phyloP scores from a whole-genome alignment of 2,797 vertebrate genomes.

The Crenichthys baileyi region DNA sequence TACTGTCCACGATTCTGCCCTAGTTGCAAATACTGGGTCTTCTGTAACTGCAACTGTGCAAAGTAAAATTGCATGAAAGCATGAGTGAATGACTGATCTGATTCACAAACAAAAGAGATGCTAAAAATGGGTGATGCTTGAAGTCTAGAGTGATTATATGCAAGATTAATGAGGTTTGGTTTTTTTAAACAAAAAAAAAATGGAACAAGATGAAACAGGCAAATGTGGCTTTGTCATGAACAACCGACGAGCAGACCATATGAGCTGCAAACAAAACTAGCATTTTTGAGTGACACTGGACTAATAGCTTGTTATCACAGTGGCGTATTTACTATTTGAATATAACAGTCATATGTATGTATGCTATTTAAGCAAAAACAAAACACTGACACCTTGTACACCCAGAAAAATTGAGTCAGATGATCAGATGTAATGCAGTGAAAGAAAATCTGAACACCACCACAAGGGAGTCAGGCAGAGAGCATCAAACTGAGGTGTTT shows the following conservation, averaged over 20 bases:
- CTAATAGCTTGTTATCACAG: slow-evolving; percentile 48
- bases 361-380: slow-evolving; percentile 28
- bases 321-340: slow-evolving; percentile 32
- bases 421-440: slow-evolving; percentile 51
- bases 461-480: slow-evolving; percentile 55
- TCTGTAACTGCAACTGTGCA: slow-evolving; percentile 98
- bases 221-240: slow-evolving; percentile 46
- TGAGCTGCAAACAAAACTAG: slow-evolving; percentile 27
- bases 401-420: slow-evolving; percentile 27
- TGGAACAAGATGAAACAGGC: slow-evolving; percentile 50
- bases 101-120: slow-evolving; percentile 62
- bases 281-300: slow-evolving; percentile 55
- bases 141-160: slow-evolving; percentile 46
- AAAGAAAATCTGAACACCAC: slow-evolving; percentile 61
- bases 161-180: slow-evolving; percentile 31
- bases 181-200: slow-evolving; percentile 26
- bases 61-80: slow-evolving; percentile 87
- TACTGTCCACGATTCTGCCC: slow-evolving; percentile 98
- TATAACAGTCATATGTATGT: slow-evolving; percentile 47
- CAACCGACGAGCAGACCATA: slow-evolving; percentile 47
- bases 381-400: slow-evolving; percentile 9
- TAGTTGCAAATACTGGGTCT: slow-evolving; percentile 98
- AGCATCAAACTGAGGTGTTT: slow-evolving; percentile 45
- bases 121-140: slow-evolving; percentile 57
- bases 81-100: slow-evolving; percentile 82